Base-by-base conservation (phyloP, 2,113 vertebrate genomes). In the Sisor rabdophorus region DNA sequence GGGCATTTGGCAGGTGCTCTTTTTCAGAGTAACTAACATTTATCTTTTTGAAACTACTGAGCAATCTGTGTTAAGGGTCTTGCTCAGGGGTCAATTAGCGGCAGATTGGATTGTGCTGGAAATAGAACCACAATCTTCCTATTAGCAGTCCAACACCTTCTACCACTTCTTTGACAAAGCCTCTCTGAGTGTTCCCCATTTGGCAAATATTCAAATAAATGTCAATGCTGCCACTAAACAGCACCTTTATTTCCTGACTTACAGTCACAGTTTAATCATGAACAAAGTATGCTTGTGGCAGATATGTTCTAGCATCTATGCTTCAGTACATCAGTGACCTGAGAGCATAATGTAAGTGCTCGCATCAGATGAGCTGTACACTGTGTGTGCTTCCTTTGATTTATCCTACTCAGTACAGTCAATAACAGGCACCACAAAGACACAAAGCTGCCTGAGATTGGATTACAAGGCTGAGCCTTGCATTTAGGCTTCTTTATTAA, bases 361-460 rank as follows among this genome's bases (percentile, higher is more conserved):
- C 73, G 70, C 79, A 84, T 86, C 82, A 71, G 82, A 71, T 73
- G 78, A 84, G 48, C 78, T 75, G 60, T 80, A 84, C 77, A 78
- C 79, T 71, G 60, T 65, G 76, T 77, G 80, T 63, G 16, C 76
- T 69, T 77, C 73, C 80, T 79, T 80, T 89, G 88, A 91, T 91
- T 90, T 89, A 90, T 90, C 81, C 85, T 83, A 85, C 80, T 82
- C 70, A 71, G 85, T 88, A 80, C 82, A 86, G 87, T 91, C 89
- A 90, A 89, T 91, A 90, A 86, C 74, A 79, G 80, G 84, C 85
- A 75, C 70, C 78, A 81, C 85, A 83, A 83, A 88, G 88, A 87
- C 88, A 86, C 87, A 90, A 79, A 82, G 79, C 77, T 82, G 65
- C 69, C 44, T 44, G 69, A 81, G 72, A 84, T 87, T 82, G 79